These are phyloP conservation scores for Bovichtus diacanthus DNA, from an alignment of 2,797 vertebrate genomes.

Conservation along the genomic window DNA sequence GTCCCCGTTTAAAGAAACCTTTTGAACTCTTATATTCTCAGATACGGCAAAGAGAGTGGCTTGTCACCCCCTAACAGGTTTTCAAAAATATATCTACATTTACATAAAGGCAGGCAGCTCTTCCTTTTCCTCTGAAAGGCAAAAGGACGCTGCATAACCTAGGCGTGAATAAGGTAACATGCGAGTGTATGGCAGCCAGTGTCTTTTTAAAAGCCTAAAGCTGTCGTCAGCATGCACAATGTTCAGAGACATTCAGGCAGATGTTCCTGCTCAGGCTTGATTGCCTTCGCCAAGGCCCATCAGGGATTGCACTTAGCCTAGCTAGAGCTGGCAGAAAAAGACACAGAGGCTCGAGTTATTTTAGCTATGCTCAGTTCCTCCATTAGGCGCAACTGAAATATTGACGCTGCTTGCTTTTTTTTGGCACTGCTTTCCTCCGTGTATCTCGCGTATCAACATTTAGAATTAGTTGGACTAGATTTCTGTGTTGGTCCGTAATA, in stretches of 20 bases:
- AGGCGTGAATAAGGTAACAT: constrained; percentile 44
- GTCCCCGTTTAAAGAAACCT: not conserved
- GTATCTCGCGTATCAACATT: constrained; percentile 26
- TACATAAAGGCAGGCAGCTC: constrained; percentile 19
- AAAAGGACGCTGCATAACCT: constrained; percentile 38
- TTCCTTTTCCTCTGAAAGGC: constrained; percentile 18
- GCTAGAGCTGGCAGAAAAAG: constrained; percentile 56
- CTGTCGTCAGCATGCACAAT: constrained; percentile 75
- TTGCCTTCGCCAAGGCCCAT: constrained; percentile 74
- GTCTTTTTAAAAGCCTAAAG: constrained; percentile 78
- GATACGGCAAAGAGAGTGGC: not conserved
- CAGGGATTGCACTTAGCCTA: constrained; percentile 81
- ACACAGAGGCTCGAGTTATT: constrained; percentile 68
- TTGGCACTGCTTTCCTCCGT: constrained; percentile 27
- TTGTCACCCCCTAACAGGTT: not conserved
- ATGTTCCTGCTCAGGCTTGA: constrained; percentile 80
- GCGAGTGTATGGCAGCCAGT: constrained; percentile 39
- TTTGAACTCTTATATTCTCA: constrained; percentile 24
- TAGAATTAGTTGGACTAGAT: constrained; percentile 43
- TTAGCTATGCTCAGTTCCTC: constrained; percentile 69
- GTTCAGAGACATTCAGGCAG: constrained; percentile 74
- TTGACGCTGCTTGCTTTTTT: constrained; percentile 65
- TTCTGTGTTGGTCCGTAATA: constrained; percentile 35
- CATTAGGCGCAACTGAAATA: constrained; percentile 79
- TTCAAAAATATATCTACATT: constrained; percentile 21